Evolutionary conservation across 1,140 invertebrate species (phyloP).

Genomic region (Tyrophagus putrescentiae): DNA sequence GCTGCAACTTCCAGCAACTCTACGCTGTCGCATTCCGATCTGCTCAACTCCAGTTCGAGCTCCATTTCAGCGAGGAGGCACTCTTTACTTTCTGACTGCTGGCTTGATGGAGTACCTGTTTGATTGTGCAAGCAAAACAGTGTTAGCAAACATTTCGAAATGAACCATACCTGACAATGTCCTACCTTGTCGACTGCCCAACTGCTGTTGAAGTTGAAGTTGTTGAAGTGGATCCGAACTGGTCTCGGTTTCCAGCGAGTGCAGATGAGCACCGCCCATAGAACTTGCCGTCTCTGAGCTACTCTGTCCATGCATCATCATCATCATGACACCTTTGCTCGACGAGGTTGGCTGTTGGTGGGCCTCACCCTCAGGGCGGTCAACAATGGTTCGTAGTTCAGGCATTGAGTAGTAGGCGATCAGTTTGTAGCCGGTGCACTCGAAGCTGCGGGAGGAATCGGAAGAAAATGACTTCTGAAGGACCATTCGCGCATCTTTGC

Average conservation of each 20-base stretch:
- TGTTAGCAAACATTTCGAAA: background rate
- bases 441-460: slow-evolving; percentile 21
- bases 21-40: no score
- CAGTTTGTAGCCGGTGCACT: slow-evolving; percentile 40
- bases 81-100: background rate
- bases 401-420: slow-evolving; percentile 30
- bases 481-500: background rate
- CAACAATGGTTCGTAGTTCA: slow-evolving; percentile 22
- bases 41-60: no score
- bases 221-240: no score
- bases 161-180: no score
- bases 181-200: background rate
- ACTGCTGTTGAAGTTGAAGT: no score
- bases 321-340: no score
- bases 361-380: slow-evolving; percentile 8
- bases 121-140: background rate
- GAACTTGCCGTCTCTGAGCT: no score
- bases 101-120: background rate
- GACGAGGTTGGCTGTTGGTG: no score
- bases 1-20: no score
- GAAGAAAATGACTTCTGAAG: slow-evolving; percentile 23
- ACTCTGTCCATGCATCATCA: no score
- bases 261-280: no score
- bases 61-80: background rate
- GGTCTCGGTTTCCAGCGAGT: no score